Percentiles rank a stretch among this genome's conserved stretches.
Evolutionary conservation across 2,113 vertebrate species (phyloP).

Genomic region (Planiliza haematocheilus): DNA sequence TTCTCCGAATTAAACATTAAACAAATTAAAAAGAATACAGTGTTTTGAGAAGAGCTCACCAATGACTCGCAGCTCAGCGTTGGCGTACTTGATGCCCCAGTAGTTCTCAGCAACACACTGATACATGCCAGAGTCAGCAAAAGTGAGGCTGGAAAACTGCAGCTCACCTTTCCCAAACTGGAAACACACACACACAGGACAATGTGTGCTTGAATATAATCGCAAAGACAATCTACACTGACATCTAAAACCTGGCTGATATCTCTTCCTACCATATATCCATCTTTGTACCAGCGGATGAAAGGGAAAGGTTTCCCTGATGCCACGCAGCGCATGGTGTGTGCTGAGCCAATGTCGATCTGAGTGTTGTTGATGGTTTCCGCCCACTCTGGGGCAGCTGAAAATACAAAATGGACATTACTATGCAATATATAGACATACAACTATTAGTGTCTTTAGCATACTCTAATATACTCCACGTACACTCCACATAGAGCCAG

Average conservation of each 20-base stretch:
- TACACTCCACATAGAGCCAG: slow-evolving; percentile 94
- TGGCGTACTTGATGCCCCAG: slow-evolving; percentile 94
- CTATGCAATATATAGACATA: background rate
- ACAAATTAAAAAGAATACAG: background rate
- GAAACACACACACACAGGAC: slow-evolving; percentile 39
- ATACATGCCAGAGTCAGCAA: slow-evolving; percentile 96
- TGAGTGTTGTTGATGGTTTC: slow-evolving; percentile 98
- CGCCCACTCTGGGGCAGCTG: slow-evolving; percentile 96
- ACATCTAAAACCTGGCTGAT: background rate
- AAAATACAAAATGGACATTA: slow-evolving; percentile 15
- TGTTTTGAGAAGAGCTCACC: slow-evolving; percentile 84
- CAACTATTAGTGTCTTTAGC: background rate
- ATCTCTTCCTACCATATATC: slow-evolving; percentile 84
- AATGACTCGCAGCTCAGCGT: slow-evolving; percentile 94
- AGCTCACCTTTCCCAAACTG: slow-evolving; percentile 95
- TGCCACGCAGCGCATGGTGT: slow-evolving; percentile 93
- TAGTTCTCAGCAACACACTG: slow-evolving; percentile 96
- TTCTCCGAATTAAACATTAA: background rate
- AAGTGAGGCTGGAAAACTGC: slow-evolving; percentile 90
- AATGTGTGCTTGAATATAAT: background rate
- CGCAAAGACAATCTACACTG: background rate
- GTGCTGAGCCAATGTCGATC: slow-evolving; percentile 93
- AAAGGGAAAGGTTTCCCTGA: slow-evolving; percentile 92
- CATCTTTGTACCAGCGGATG: slow-evolving; percentile 96
- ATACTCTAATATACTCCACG: slow-evolving; percentile 14